phyloP scores from a whole-genome alignment of 1,140 invertebrate genomes.

The Drosophila bocki region DNA sequence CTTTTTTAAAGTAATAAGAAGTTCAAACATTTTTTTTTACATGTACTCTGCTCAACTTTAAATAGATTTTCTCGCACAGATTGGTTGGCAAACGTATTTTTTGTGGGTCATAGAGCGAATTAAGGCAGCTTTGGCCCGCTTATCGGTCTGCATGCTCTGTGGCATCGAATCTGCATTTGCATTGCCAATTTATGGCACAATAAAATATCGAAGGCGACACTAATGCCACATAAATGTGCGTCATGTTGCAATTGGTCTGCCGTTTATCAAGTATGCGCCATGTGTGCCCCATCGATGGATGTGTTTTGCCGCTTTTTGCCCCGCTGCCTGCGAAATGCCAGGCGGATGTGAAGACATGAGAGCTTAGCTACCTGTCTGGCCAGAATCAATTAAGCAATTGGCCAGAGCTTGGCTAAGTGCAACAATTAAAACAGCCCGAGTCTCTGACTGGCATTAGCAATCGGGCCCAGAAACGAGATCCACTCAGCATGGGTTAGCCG shows the following conservation, averaged over 20 bases:
- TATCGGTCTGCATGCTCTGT: slow-evolving; percentile 39
- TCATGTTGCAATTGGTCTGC: slow-evolving; percentile 65
- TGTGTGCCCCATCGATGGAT: slow-evolving; percentile 60
- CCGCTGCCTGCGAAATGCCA: slow-evolving; percentile 40
- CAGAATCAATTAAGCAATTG: slow-evolving; percentile 68
- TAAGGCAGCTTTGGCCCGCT: slow-evolving; percentile 54
- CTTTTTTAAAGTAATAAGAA: background rate
- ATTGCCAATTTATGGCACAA: slow-evolving; percentile 67
- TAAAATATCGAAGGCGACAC: slow-evolving; percentile 63
- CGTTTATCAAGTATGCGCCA: slow-evolving; percentile 67
- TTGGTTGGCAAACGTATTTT: slow-evolving; percentile 41
- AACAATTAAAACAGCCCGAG: slow-evolving; percentile 52
- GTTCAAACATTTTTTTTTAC: background rate
- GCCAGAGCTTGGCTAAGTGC: slow-evolving; percentile 43
- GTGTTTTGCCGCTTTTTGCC: slow-evolving; percentile 23
- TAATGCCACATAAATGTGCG: slow-evolving; percentile 73
- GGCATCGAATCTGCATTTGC: slow-evolving; percentile 45
- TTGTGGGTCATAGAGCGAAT: slow-evolving; percentile 62
- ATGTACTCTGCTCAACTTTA: slow-evolving; percentile 13
- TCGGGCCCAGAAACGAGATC: slow-evolving; percentile 35
- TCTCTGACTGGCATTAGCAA: slow-evolving; percentile 37
- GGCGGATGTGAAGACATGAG: slow-evolving; percentile 69
- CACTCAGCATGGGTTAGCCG: slow-evolving; percentile 27
- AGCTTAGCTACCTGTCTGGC: slow-evolving; percentile 40
- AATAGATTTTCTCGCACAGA: slow-evolving; percentile 49